Base-by-base conservation (phyloP, 2,113 vertebrate genomes). In the Cranoglanis bouderius region DNA sequence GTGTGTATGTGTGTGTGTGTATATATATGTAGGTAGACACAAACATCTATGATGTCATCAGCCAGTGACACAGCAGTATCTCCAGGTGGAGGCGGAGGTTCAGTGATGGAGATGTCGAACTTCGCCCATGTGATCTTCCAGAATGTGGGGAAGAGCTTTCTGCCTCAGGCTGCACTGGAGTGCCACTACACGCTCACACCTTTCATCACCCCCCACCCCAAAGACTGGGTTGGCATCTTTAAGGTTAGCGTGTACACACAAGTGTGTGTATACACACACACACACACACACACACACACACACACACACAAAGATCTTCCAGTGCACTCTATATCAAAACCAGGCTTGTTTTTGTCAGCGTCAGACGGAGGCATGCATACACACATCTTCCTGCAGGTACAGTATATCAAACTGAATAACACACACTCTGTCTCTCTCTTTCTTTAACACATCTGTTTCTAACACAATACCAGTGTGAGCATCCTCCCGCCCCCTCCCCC, bases 141-240 rank as follows among this genome's bases (percentile, higher is more conserved):
- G 95, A 98, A 99, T 94, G 98, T 99, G 65, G 98, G 96, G 1
- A 99, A 99, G 94, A 99, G 98, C 94, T 99, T 99, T 18, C 96
- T 98, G 92, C 98, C 98, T 7, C 97, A 98, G 91, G 96, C 96
- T 9, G 97, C 98, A 18, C 95, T 99, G 90, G 98, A 99, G 92
- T 99, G 98, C 91, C 96, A 96, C 94, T 99, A 98, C 84, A 99
- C 97, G 82, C 94, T 99, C 93, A 99, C 98, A 87, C 94, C 97
- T 16, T 97, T 97, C 94, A 97, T 99, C 87, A 95, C 95, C 72
- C 98, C 98, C 89, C 96, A 99, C 93, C 96, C 96, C 70, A 99
- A 99, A 94, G 98, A 99, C 92, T 99, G 98, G 98, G 98, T 99
- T 95, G 98, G 98, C 93, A 99, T 99, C 94, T 99, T 99, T 92